A percentile compares a stretch with the other conserved stretches of the same genome.
Evolutionary conservation across 2,888 invertebrate genomes (phyloP).

Genomic region (Nephrotoma appendiculata): DNA sequence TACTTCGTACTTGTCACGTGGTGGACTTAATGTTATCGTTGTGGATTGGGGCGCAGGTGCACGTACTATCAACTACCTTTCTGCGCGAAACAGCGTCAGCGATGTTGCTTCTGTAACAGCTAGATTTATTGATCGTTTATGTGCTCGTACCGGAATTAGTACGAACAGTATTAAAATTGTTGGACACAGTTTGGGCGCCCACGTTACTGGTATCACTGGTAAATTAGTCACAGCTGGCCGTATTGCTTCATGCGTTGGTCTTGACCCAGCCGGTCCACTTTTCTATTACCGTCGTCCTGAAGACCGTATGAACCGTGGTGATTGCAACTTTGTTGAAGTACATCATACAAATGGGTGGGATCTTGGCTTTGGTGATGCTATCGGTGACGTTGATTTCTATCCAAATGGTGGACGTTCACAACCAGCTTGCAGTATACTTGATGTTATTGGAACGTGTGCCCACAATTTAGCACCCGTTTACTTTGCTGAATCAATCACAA

Average conservation of each 20-base stretch:
- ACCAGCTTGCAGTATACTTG: slow-evolving; percentile 21
- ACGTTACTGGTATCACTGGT: slow-evolving; percentile 41
- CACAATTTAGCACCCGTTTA: slow-evolving; percentile 5
- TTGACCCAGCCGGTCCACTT: slow-evolving; percentile 1
- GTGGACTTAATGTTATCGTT: slow-evolving; percentile 24
- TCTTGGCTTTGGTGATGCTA: slow-evolving; percentile 22
- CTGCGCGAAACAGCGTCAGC: slow-evolving; percentile 17
- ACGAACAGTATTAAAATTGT: slow-evolving; percentile 20
- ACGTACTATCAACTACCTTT: slow-evolving; percentile 23
- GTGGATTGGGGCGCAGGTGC: slow-evolving; percentile 27
- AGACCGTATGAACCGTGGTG: background rate
- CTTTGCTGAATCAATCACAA: slow-evolving; percentile 6
- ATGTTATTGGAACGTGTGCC: slow-evolving; percentile 7
- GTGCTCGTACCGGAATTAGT: slow-evolving; percentile 15
- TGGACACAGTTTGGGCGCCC: slow-evolving; percentile 43
- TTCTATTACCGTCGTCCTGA: background rate
- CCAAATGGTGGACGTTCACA: slow-evolving; percentile 28
- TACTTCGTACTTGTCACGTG: slow-evolving; percentile 20
- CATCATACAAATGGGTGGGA: slow-evolving; percentile 18
- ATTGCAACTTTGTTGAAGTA: background rate
- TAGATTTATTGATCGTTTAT: background rate
- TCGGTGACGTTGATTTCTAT: slow-evolving; percentile 30
- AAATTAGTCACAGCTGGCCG: slow-evolving; percentile 31
- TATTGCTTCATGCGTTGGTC: background rate
- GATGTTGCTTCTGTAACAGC: background rate